Evolutionary conservation across 2,888 invertebrate genomes (phyloP), one percentile per base, ranked within the genome.

Genomic region (Gymnocheta viridis): DNA sequence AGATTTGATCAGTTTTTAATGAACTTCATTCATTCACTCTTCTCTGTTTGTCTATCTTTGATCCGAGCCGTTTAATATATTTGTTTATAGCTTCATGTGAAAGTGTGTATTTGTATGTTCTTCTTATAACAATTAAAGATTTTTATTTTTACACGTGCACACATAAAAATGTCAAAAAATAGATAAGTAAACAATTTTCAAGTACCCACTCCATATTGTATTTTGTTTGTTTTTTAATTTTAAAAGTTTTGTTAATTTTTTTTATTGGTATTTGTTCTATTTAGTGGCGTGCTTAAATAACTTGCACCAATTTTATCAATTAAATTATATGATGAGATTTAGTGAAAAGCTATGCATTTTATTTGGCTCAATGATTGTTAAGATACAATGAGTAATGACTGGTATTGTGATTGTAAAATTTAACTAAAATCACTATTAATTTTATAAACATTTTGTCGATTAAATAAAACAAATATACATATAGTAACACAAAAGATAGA

Each of bases 1-100:
- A 89, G 90, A 89, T 90, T 89, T 89, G 89, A 90, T 90, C 89
- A 90, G 88, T 89, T 90, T 90, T 90, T 90, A 90, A 90, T 90
- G 90, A 90, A 90, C 88, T 90, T 89, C 89, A 90, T 90, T 90
- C 90, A 90, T 89, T 90, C 88, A 87, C 87, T 89, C 89, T 86
- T 70, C 73, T 64, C 14, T 19, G n/a, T n/a, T 70, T 70, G 10
- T 44, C 62, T 9, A n/a, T 58, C 81, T 84, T 84, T 84, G 84
- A 84, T 84, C 84, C 22, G 54, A 47, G 77, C 84, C 84, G 84
- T 81, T 35, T 47, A 5, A 2, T 69, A 47, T 58, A 44, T 62
- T 60, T 67, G 24, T 67, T 62, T 69, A 27, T 17, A 54, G 56
- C 27, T 47, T 17, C 56, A 47, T 77, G 56, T 77, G 44, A 66